Base-by-base conservation (phyloP, 1,140 invertebrate genomes). In the Drosophila burlai region DNA sequence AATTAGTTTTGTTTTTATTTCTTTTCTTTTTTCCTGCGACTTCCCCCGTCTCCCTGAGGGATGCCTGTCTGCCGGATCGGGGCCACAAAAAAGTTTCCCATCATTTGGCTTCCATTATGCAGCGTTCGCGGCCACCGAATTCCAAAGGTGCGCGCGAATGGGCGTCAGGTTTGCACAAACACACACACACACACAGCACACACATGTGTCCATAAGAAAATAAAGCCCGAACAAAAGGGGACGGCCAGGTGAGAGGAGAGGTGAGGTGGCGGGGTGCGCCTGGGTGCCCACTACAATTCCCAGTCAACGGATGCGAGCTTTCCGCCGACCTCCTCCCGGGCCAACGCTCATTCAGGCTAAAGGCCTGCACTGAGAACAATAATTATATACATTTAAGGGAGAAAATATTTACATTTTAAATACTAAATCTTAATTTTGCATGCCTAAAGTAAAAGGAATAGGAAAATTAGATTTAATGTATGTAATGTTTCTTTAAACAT, bases 51-150 rank as follows among this genome's bases (percentile, higher is more conserved):
- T n/a, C 59, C 29, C 38, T 21, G 57, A 49, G 16, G 16, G 40
- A 24, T 69, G 49, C 21, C 49, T 54, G 26, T 62, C 54, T 62
- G 63, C 10, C 40, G 43, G 74, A 60, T 66, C 77, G 75, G 66
- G 69, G 61, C 63, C 50, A 63, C 46, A 91, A 90, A 83, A 89
- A 90, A 89, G 75, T 85, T 90, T 90, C 85, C 85, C 85, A 90
- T 90, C 85, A 90, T 90, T 90, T 90, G 85, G 86, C 81, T 90
- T 71, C 75, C 86, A 90, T 90, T 90, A 90, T 90, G 85, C 84
- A 89, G 84, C 84, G 84, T 89, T 90, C 81, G 82, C 85, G 63
- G 85, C 85, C 85, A 90, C 85, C 81, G 85, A 90, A 90, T 90
- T 90, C 85, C 85, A 85, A 75, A 85, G 85, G 68, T 81, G 71